These are phyloP conservation scores for Listronotus oregonensis DNA, from an alignment of 1,140 invertebrate genomes.

Conservation along the genomic window DNA sequence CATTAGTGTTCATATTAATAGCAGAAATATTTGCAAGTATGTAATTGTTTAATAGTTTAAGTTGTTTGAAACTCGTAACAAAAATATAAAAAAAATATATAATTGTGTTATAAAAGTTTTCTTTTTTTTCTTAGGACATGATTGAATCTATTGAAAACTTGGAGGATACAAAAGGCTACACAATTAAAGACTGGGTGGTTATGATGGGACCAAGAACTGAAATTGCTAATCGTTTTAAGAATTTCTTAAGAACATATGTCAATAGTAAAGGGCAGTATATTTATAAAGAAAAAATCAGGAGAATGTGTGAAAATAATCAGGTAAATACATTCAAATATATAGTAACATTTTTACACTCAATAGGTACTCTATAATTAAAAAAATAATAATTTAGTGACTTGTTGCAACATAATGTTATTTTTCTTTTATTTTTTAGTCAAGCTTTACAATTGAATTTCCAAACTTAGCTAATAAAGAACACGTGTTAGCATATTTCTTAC, in stretches of 20 bases:
- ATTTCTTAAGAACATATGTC: conserved; percentile 89
- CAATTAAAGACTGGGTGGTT: conserved; percentile 93
- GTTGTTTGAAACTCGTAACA: too few relatives aligned
- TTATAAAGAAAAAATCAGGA: conserved; percentile 90
- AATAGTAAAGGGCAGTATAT: conserved; percentile 87
- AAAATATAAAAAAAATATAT: too few relatives aligned
- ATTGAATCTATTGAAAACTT: conserved; percentile 98
- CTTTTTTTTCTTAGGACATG: conserved; percentile 66
- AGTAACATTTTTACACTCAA: background rate
- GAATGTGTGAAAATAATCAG: conserved; percentile 92
- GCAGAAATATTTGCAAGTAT: too few relatives aligned
- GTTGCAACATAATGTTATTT: too few relatives aligned
- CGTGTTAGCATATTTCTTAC: conserved; percentile 94
- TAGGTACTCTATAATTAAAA: too few relatives aligned
- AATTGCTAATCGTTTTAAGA: conserved; percentile 96
- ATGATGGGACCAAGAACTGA: conserved; percentile 95
- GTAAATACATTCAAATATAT: conserved; percentile 47
- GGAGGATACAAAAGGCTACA: conserved; percentile 92
- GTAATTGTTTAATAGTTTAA: too few relatives aligned
- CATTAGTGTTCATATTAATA: too few relatives aligned
- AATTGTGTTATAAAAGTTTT: too few relatives aligned
- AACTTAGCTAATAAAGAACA: conserved; percentile 88
- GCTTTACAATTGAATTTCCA: conserved; percentile 93
- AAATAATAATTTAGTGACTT: conserved; percentile 20
- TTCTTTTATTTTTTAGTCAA: conserved; percentile 63